Evolutionary conservation across 2,888 invertebrate genomes (phyloP), one percentile per base, ranked within the genome.

Genomic region (Cantharis rufa): DNA sequence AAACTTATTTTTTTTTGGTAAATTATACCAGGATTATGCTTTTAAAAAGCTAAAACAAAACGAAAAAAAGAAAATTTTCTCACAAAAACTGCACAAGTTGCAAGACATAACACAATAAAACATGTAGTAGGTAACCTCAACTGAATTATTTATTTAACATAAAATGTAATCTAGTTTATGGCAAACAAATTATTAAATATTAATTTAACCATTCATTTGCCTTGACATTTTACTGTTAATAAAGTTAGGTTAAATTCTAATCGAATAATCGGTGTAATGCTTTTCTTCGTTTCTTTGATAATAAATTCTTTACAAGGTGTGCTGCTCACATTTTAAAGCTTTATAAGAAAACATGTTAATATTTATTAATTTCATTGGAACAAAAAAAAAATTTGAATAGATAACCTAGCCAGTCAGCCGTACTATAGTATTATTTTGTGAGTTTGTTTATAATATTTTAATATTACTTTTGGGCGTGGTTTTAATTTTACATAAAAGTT

Each of bases 111-210:
- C 18, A 18, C n/a, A 48, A 48, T 48, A 48, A 48, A 48, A 48
- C 48, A 48, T 48, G 48, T 48, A 48, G 48, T 28, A 11, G 27
- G 27, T 48, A 66, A 66, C 16, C 16, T 66, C 64, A 21, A 66
- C 21, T 66, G 18, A 21, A 66, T 15, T 66, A 66, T n/a, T 66
- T 18, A n/a, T 66, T 18, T 18, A 66, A 48, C 48, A 48, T 48
- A 48, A n/a, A n/a, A n/a, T 13, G 18, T 66, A 66, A 66, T 66
- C 64, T 66, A 66, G 18, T 66, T 66, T 24, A 66, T 66, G 18
- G 18, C 64, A 66, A 66, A 66, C n/a, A 66, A 66, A 66, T 66
- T 66, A 66, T 24, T 66, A 66, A 66, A 66, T 24, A 66, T 66
- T 66, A 21, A 66, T 21, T 66, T 66, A 66, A 21, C 64, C 64